Evolutionary conservation across 2,888 invertebrate species (phyloP).

Genomic region (Melanargia galathea): DNA sequence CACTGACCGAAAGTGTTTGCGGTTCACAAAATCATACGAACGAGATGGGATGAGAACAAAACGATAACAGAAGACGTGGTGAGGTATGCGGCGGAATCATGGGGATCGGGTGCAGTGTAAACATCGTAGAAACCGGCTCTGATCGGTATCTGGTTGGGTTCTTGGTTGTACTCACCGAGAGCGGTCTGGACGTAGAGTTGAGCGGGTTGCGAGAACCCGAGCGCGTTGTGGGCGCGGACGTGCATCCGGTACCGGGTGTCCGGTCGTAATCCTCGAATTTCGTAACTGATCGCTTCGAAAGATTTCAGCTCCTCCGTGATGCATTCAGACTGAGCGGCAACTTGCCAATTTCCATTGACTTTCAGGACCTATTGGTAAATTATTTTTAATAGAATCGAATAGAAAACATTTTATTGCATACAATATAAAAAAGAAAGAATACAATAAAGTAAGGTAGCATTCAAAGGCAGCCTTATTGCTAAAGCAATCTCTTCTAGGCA

Average conservation of each 20-base stretch:
- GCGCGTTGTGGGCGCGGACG: conserved; percentile 91
- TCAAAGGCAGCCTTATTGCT: too few species aligned
- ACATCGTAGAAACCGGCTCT: conserved; percentile 79
- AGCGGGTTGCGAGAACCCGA: conserved; percentile 91
- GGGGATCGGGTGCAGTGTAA: conserved; percentile 68
- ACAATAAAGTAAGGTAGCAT: too few species aligned
- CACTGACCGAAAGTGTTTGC: conserved; percentile 35
- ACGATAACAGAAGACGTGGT: conserved; percentile 58
- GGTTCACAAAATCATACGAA: conserved; percentile 68
- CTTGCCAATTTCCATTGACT: conserved; percentile 86
- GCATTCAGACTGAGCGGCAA: conserved; percentile 80
- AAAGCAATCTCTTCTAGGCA: too few species aligned
- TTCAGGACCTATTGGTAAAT: conserved; percentile 81
- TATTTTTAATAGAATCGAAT: too few species aligned
- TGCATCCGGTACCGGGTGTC: conserved; percentile 93
- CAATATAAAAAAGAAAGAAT: too few species aligned
- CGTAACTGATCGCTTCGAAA: conserved; percentile 84
- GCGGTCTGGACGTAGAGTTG: conserved; percentile 92
- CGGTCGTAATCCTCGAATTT: conserved; percentile 86
- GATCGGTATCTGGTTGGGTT: conserved; percentile 71
- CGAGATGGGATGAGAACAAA: conserved; percentile 57
- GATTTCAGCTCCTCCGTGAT: conserved; percentile 83
- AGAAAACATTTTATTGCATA: too few species aligned
- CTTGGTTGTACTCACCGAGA: conserved; percentile 89
- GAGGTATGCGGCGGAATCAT: conserved; percentile 58